Evolutionary conservation across 2,113 vertebrate species (phyloP).

Genomic region (Caranx ignobilis): DNA sequence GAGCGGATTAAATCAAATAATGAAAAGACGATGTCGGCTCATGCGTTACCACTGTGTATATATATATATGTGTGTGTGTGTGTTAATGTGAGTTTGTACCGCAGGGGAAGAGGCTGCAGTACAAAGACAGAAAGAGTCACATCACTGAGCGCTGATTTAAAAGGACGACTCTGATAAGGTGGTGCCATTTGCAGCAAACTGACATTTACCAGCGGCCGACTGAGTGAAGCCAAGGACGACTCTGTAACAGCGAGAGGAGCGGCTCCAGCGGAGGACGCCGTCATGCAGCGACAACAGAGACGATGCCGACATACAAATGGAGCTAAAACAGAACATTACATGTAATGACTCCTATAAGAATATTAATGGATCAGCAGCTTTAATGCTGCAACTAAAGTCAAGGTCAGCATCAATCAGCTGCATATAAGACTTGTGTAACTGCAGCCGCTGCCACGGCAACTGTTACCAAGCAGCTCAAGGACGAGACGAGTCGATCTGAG

Average conservation of each 20-base stretch:
- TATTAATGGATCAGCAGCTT: neutral
- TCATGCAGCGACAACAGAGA: neutral
- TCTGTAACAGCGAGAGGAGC: neutral
- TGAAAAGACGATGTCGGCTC: neutral
- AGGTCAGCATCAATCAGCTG: conserved; percentile 16
- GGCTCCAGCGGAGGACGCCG: conserved; percentile 1
- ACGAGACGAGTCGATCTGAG: neutral
- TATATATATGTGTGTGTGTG: neutral
- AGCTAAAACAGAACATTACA: conserved; percentile 9
- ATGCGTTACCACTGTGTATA: neutral
- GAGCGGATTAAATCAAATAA: neutral
- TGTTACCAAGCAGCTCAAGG: neutral
- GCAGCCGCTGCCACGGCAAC: neutral
- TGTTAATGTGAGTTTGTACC: neutral
- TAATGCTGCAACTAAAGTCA: conserved; percentile 4
- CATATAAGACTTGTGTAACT: neutral
- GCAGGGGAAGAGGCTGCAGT: neutral
- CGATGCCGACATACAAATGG: conserved; percentile 10
- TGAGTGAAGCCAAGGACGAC: neutral
- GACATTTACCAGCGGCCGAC: neutral
- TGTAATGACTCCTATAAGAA: neutral
- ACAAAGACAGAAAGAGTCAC: conserved; percentile 15
- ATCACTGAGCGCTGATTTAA: neutral
- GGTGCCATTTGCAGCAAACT: neutral
- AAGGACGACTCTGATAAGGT: neutral